Base-by-base conservation (phyloP, 2,888 invertebrate species). In the Julus scanicus region DNA sequence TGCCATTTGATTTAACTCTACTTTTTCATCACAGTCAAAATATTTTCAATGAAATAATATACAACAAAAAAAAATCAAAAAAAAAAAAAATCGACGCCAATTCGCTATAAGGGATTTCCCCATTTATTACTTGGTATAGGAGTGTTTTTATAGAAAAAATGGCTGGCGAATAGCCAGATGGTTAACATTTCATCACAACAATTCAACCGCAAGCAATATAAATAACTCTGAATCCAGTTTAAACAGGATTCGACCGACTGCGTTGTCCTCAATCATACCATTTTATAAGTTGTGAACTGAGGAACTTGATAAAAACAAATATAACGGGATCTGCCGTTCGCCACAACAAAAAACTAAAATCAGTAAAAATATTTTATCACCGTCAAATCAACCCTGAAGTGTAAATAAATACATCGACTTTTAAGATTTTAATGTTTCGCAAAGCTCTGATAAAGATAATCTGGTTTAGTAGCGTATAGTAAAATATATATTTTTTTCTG, bases 141-240 rank as follows among this genome's bases (percentile, higher is more conserved):
- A 17, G 71, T 29, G 17, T 71, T 71, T 71, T 71, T 29, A 4
- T 11, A 20, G 5, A 9, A 71, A 29, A 71, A 29, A 29, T 71
- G 71, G 29, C 29, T 71, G 71, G 71, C 71, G 71, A 11, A 6
- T 71, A n/a, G 71, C 71, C 71, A 71, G 71, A 29, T 71, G 20
- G 71, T 29, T 63, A 63, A 63, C 63, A 63, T 63, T n/a, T 63
- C n/a, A 63, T 63, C 63, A 63, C 63, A 17, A n/a, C 71, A 71
- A 29, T 71, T 71, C 8, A 71, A 71, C 71, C 71, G 71, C 9
- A 20, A 29, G 71, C 71, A 8, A 71, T 71, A 71, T 71, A 71
- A 71, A 71, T 71, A 71, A 6, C 71, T 71, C 9, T 4, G 11
- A 71, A 71, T 71, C 71, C 71, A 71, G 71, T 71, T 29, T 20